A percentile compares a stretch with the other conserved stretches of the same genome.
These are phyloP conservation scores for Tor tambroides DNA, from an alignment of 2,113 vertebrate genomes.

Conservation along the genomic window DNA sequence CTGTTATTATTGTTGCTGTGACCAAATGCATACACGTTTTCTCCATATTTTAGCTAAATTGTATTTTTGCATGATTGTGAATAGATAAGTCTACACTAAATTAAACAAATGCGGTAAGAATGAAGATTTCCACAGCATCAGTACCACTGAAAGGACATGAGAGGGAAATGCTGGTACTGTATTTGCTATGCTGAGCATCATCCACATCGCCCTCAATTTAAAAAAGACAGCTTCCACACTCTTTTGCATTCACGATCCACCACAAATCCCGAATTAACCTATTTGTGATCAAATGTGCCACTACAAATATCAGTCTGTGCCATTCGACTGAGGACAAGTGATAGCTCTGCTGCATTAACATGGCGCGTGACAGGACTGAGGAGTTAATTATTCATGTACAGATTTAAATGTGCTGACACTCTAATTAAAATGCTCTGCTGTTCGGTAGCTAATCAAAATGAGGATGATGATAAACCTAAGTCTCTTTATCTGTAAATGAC, in stretches of 20 bases:
- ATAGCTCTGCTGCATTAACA: not conserved
- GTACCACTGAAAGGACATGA: not conserved
- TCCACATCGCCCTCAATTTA: not conserved
- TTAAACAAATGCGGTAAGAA: not conserved
- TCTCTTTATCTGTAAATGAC: not conserved
- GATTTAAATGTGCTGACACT: constrained; percentile 10
- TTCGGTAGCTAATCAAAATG: not conserved
- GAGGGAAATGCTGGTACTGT: not conserved
- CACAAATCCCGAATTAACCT: not conserved
- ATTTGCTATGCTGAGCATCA: not conserved
- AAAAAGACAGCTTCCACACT: not conserved
- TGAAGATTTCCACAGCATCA: not conserved
- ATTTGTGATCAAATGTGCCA: not conserved
- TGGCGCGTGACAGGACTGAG: not conserved
- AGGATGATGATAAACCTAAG: not conserved
- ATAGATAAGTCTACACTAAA: not conserved
- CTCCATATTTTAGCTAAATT: not conserved
- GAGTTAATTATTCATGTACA: not conserved
- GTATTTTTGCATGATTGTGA: not conserved
- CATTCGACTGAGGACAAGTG: not conserved
- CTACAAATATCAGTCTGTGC: not conserved
- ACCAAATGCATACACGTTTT: not conserved
- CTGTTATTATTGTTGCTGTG: not conserved
- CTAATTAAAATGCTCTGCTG: not conserved
- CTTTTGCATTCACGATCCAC: not conserved